Evolutionary conservation across 1,140 invertebrate species (phyloP), one percentile per base, ranked within the genome.

Genomic region (Brachionus calyciflorus): DNA sequence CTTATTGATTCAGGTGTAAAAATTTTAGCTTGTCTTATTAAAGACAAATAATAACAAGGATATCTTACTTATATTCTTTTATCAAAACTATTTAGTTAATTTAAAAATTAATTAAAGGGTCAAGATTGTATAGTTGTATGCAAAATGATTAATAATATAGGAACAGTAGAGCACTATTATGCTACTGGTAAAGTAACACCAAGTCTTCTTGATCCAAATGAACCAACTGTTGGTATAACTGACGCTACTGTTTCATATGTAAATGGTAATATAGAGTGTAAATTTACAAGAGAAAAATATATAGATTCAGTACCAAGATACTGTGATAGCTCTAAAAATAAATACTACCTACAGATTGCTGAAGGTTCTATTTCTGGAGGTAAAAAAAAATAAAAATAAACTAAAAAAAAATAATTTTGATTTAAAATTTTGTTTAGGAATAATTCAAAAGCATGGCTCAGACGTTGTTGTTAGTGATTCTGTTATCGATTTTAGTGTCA

Each of bases 41-140:
- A n/a, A n/a, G n/a, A n/a, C n/a, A n/a, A n/a, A n/a, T n/a, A n/a
- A n/a, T n/a, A n/a, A n/a, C n/a, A n/a, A n/a, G n/a, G n/a, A n/a
- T n/a, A n/a, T n/a, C n/a, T n/a, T n/a, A n/a, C n/a, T n/a, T n/a
- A n/a, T n/a, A n/a, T n/a, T n/a, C n/a, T n/a, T n/a, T n/a, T n/a
- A n/a, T n/a, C n/a, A n/a, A n/a, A n/a, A n/a, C n/a, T n/a, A n/a
- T n/a, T 63, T 19, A 63, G 3, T 63, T 30, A 37, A 19, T 24
- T n/a, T 17, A 19, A 0, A 40, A 14, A 24, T 17, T 1, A 0
- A 24, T 68, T 68, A 0, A n/a, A 68, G 63, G 63, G 63, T 33
- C 14, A 48, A 26, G 65, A 70, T 51, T 48, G 48, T 48, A 51
- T 70, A n/a, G 37, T 70, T 51, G 65, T 51, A 10, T 70, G 65